Percentiles rank a stretch among this genome's conserved stretches.
These are phyloP conservation scores for Drosophila tristis DNA, from an alignment of 1,140 invertebrate genomes.

Conservation along the genomic window DNA sequence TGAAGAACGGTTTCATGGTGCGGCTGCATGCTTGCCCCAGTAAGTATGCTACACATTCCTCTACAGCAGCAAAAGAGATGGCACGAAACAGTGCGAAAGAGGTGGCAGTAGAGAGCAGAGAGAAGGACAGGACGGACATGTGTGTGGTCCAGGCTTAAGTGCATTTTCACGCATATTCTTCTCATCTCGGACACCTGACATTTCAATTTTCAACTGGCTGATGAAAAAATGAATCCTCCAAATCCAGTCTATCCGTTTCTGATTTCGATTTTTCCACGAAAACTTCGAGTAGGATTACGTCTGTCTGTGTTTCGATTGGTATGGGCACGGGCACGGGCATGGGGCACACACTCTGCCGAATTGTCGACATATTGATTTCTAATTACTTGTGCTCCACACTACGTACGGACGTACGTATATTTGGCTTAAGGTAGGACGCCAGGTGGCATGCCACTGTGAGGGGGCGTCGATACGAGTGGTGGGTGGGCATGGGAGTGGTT, in stretches of 20 bases:
- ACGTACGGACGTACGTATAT: background rate
- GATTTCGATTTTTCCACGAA: conserved; percentile 36
- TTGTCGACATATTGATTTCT: conserved; percentile 72
- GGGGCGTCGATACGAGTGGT: background rate
- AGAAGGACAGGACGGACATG: conserved; percentile 1
- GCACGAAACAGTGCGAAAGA: background rate
- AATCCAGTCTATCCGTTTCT: conserved; percentile 20
- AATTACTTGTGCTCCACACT: conserved; percentile 59
- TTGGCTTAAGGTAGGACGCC: conserved; percentile 69
- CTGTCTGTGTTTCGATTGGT: conserved; percentile 7
- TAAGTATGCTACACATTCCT: conserved; percentile 73
- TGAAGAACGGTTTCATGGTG: conserved; percentile 54
- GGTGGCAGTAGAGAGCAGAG: background rate
- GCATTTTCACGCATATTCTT: conserved; percentile 40
- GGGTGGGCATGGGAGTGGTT: background rate
- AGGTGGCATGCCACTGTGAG: conserved; percentile 18
- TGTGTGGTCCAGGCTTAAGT: conserved; percentile 43
- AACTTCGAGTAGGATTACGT: background rate
- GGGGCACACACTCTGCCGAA: conserved; percentile 44
- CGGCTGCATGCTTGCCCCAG: conserved; percentile 73
- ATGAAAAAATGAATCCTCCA: conserved; percentile 15
- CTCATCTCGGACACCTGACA: conserved; percentile 59
- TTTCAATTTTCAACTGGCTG: conserved; percentile 67
- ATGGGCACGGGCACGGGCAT: background rate
- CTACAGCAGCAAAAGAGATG: conserved; percentile 31